These are phyloP conservation scores for Drosophila azteca DNA, from an alignment of 1,140 invertebrate species.

Conservation along the genomic window DNA sequence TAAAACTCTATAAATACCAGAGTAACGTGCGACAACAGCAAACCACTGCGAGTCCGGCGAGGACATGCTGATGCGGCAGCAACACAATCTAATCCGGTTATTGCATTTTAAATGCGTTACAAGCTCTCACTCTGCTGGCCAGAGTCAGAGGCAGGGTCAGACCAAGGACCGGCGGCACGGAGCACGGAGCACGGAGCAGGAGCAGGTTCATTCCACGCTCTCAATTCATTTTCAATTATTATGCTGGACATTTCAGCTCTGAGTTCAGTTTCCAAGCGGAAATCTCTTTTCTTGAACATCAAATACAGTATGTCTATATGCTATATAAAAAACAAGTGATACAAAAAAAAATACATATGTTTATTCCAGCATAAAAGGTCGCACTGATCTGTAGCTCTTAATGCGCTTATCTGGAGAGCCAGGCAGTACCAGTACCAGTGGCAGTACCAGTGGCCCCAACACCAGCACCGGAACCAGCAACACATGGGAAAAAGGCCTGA, in stretches of 20 bases:
- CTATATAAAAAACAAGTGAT: too few relatives aligned
- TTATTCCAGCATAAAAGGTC: too few relatives aligned
- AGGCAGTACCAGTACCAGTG: neutral
- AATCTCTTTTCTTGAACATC: too few relatives aligned
- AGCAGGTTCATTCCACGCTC: neutral
- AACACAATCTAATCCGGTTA: slow-evolving; percentile 82
- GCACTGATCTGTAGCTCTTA: slow-evolving; percentile 16
- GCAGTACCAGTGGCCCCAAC: too few relatives aligned
- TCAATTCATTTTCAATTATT: slow-evolving; percentile 53
- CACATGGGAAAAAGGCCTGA: slow-evolving; percentile 26
- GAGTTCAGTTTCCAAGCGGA: neutral
- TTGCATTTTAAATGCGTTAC: slow-evolving; percentile 79
- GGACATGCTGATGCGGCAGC: slow-evolving; percentile 72
- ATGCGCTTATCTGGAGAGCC: slow-evolving; percentile 70
- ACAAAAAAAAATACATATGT: too few relatives aligned
- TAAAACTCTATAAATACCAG: slow-evolving; percentile 83
- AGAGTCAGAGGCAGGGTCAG: neutral
- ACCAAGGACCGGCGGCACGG: too few relatives aligned
- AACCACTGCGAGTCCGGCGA: slow-evolving; percentile 19
- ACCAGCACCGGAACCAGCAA: slow-evolving; percentile 1
- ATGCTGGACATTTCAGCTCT: slow-evolving; percentile 43
- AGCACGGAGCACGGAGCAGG: too few relatives aligned
- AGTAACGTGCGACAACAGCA: slow-evolving; percentile 71
- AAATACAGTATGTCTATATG: too few relatives aligned
- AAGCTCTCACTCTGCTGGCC: slow-evolving; percentile 49